phyloP scores from a whole-genome alignment of 2,113 vertebrate species.

The Chaenogobius annularis region DNA sequence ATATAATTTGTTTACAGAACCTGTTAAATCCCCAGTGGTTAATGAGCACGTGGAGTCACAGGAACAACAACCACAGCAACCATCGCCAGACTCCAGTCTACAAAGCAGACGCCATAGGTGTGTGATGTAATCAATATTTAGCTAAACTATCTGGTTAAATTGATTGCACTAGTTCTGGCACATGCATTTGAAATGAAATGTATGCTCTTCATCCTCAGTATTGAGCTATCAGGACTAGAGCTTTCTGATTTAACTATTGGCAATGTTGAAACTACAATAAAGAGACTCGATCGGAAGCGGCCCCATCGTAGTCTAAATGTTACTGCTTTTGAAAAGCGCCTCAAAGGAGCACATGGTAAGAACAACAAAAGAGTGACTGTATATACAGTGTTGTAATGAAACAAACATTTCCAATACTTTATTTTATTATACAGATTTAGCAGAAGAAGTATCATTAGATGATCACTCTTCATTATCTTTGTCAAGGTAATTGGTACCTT shows the following conservation, averaged over 20 bases:
- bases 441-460: background rate
- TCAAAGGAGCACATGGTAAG: constrained; percentile 50
- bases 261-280: constrained; percentile 21
- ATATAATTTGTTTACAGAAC: constrained; percentile 58
- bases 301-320: constrained; percentile 58
- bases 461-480: constrained; percentile 48
- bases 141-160: background rate
- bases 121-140: background rate
- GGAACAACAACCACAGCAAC: constrained; percentile 7
- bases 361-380: background rate
- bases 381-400: background rate
- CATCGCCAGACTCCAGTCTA: constrained; percentile 27
- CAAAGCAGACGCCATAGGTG: constrained; percentile 54
- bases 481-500: constrained; percentile 44
- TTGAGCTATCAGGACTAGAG: constrained; percentile 63
- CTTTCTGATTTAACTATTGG: constrained; percentile 68
- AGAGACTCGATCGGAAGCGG: constrained; percentile 66
- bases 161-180: background rate
- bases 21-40: constrained; percentile 62
- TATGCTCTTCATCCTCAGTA: constrained; percentile 53
- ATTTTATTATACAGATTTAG: constrained; percentile 13
- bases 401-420: background rate
- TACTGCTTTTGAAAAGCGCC: constrained; percentile 66
- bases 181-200: background rate
- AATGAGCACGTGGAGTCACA: constrained; percentile 34